Conservation (phyloP, 2,797 vertebrate genomes). For the Coendou prehensilis region DNA sequence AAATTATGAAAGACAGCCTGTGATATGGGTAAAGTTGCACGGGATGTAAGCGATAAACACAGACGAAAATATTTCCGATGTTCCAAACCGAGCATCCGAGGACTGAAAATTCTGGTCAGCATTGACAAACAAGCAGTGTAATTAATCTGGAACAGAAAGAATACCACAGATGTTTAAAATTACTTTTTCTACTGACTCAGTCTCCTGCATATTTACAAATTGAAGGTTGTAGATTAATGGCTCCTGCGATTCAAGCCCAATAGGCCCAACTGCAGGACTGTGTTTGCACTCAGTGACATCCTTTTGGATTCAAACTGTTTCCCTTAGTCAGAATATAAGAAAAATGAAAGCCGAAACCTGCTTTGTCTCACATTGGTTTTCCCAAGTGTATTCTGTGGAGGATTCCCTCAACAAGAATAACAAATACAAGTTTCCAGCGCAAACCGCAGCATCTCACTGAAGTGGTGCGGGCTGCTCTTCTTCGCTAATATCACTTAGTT, state of each 20-base stretch:
- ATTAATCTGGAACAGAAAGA: constrained; percentile 91
- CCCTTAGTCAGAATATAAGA: constrained; percentile 74
- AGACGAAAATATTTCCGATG: constrained; percentile 81
- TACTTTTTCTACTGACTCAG: constrained; percentile 89
- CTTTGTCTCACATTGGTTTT: constrained; percentile 73
- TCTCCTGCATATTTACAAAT: constrained; percentile 90
- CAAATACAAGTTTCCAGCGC: constrained; percentile 64
- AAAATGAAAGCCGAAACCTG: constrained; percentile 76
- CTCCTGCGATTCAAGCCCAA: constrained; percentile 82
- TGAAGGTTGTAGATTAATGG: constrained; percentile 88
- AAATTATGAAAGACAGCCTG: constrained; percentile 76
- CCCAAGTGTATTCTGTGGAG: constrained; percentile 60
- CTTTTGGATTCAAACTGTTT: constrained; percentile 84
- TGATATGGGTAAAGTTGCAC: constrained; percentile 78
- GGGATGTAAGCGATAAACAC: constrained; percentile 85
- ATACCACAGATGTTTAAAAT: constrained; percentile 92
- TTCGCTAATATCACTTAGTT: neutral
- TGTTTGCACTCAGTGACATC: constrained; percentile 83
- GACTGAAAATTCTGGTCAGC: constrained; percentile 89
- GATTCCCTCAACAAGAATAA: constrained; percentile 75
- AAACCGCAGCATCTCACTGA: neutral
- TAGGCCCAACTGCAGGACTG: constrained; percentile 85
- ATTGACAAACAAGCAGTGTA: constrained; percentile 86
- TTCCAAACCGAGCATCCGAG: constrained; percentile 85
- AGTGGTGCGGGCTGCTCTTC: neutral